phyloP scores from a whole-genome alignment of 2,888 invertebrate species.

The Gryllus longicercus region DNA sequence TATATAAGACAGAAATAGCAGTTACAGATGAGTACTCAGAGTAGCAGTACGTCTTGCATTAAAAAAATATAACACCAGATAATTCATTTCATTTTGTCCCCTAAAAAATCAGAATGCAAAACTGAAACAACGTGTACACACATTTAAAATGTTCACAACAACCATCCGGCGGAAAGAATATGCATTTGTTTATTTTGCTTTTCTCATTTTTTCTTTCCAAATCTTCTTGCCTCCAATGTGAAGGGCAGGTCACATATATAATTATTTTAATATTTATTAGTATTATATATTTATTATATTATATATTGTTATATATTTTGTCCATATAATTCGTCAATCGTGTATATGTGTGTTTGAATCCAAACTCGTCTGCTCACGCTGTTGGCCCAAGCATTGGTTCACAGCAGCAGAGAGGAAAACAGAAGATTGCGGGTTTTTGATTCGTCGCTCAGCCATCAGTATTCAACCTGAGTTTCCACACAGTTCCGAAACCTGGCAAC shows the following conservation, averaged over 20 bases:
- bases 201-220: conserved; percentile 22
- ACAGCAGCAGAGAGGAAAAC: conserved; percentile 29
- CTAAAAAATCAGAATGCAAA: conserved; percentile 21
- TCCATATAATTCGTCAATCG: conserved; percentile 24
- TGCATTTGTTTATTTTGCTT: conserved; percentile 22
- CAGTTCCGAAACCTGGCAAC: conserved; percentile 34
- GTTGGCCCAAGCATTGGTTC: conserved; percentile 24
- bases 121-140: conserved; percentile 23
- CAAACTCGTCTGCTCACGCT: conserved; percentile 27
- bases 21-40: conserved; percentile 11
- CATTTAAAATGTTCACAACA: conserved; percentile 34
- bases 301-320: conserved; percentile 29
- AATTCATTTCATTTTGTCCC: conserved; percentile 24
- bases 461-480: conserved; percentile 36
- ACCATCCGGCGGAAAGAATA: conserved; percentile 31
- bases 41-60: conserved; percentile 23
- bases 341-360: conserved; percentile 24
- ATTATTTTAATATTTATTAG: conserved; percentile 28
- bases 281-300: conserved; percentile 33
- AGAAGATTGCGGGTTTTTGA: conserved; percentile 30
- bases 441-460: conserved; percentile 20
- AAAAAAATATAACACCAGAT: conserved; percentile 32
- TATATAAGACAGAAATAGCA: conserved; percentile 1
- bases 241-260: conserved; percentile 30
- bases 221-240: conserved; percentile 28